Base-by-base conservation (phyloP, 2,888 invertebrate species). In the Tupiocoris notatus region DNA sequence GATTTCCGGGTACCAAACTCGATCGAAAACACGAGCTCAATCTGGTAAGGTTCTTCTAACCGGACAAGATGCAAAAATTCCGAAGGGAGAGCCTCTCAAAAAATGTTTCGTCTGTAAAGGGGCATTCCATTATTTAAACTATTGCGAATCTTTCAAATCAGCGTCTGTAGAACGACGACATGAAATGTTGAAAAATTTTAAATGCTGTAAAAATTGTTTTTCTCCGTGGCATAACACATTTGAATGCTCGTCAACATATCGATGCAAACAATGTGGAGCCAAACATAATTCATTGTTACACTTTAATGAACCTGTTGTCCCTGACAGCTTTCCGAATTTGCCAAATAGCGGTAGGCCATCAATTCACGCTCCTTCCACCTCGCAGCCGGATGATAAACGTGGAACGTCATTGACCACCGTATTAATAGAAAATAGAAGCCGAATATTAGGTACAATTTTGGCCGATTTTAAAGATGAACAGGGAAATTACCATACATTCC, bases 381-480 rank as follows among this genome's bases (percentile, higher is more conserved):
- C 54, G 16, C n/a, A 54, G 54, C 54, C 65, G 7, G 24, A 12
- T 39, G 1, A 18, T 54, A 1, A 65, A 20, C 54, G 6, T 65
- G 7, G 39, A 65, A 39, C 54, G 54, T 20, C 20, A 54, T 20
- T 23, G 3, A 0, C n/a, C 16, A 23, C 23, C 20, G 3, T 12
- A 18, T 7, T 12, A 39, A 0, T 16, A 22, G n/a, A 21, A 77
- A 23, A 73, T 70, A n/a, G 6, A n/a, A n/a, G n/a, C n/a, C n/a
- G n/a, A n/a, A n/a, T 78, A 1, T 25, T 78, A 56, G 78, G 76
- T 16, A 73, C 78, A 17, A 65, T 56, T 7, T 2, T 56, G 22
- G 71, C 64, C 1, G 59, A 63, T 20, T 76, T 77, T 56, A 7
- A 25, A n/a, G 68, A 76, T 18, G 56, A 58, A 12, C 18, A 23